phyloP scores from a whole-genome alignment of 2,113 vertebrate species.

The Nanger granti region DNA sequence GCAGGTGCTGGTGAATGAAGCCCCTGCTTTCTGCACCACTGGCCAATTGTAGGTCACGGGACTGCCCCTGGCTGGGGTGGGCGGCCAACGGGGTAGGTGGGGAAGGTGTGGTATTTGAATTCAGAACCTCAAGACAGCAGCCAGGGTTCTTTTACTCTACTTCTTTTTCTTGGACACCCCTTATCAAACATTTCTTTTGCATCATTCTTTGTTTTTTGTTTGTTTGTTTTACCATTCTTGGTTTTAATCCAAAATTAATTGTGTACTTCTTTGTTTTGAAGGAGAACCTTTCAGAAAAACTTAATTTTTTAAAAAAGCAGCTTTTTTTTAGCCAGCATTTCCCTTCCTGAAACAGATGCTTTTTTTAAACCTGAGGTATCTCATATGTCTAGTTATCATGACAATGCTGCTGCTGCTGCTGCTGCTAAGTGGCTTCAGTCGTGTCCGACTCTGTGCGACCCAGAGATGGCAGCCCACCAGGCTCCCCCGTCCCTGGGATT shows the following conservation, averaged over 20 bases:
- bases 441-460: too few species aligned
- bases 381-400: background rate
- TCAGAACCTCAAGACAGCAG: background rate
- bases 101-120: background rate
- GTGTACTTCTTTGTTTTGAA: background rate
- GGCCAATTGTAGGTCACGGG: fast-evolving
- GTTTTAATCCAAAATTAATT: background rate
- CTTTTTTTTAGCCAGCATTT: background rate
- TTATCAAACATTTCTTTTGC: background rate
- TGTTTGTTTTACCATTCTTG: background rate
- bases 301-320: background rate
- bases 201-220: background rate
- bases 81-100: fast-evolving
- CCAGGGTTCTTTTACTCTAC: background rate
- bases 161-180: background rate
- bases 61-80: background rate
- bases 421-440: too few species aligned
- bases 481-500: too few species aligned
- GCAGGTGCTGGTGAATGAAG: background rate
- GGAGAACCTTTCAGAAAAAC: background rate
- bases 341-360: background rate
- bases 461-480: too few species aligned
- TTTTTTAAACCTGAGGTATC: background rate
- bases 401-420: background rate
- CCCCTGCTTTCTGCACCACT: background rate